Conservation (phyloP, 1,140 invertebrate species). For the Samia ricini region DNA sequence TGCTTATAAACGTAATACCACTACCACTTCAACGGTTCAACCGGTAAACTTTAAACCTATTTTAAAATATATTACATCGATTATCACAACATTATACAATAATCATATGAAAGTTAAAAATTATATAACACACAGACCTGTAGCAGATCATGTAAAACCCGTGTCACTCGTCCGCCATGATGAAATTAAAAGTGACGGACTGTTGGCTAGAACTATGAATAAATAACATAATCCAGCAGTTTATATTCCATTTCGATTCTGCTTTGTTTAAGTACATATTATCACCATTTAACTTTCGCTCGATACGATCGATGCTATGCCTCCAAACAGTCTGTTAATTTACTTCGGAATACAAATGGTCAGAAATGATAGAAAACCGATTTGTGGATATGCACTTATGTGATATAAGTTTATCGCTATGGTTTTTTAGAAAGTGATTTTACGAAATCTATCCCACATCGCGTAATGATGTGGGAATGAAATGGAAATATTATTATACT, state of each 20-base stretch:
- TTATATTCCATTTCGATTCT: conserved; percentile 40
- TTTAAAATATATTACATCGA: too few species aligned
- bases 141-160: not conserved
- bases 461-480: conserved; percentile 11
- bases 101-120: conserved; percentile 21
- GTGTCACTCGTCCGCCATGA: conserved; percentile 10
- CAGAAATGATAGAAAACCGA: conserved; percentile 28
- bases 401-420: conserved; percentile 32
- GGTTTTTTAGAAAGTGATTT: conserved; percentile 48
- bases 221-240: conserved; percentile 41
- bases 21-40: too few species aligned
- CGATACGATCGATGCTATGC: conserved; percentile 24
- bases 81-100: conserved; percentile 21
- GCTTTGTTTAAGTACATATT: conserved; percentile 22
- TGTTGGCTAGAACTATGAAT: conserved; percentile 9
- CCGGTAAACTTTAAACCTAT: too few species aligned
- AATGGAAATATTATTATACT: conserved; percentile 14
- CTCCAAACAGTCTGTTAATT: conserved; percentile 47
- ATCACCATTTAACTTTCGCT: conserved; percentile 53
- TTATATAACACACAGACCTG: conserved; percentile 14
- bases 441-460: conserved; percentile 12
- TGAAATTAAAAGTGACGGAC: conserved; percentile 21
- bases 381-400: conserved; percentile 1
- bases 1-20: too few species aligned
- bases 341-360: conserved; percentile 51